phyloP scores from a whole-genome alignment of 1,140 invertebrate species.

The Cheumatopsyche charites region DNA sequence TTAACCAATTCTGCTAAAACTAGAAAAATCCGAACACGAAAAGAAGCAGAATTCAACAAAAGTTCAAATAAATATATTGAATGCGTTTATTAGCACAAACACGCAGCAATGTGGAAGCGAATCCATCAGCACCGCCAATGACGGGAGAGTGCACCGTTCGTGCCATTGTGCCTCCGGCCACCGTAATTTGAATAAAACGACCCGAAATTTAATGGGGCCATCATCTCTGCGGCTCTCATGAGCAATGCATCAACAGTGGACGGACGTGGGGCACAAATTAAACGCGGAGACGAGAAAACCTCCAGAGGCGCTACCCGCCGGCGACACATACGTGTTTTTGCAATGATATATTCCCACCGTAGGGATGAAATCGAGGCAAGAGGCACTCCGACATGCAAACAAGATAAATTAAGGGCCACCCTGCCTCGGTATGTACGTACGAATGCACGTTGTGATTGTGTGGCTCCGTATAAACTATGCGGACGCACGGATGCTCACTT shows the following conservation, averaged over 20 bases:
- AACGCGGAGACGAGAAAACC: neutral
- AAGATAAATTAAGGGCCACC: constrained; percentile 39
- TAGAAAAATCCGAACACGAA: too few relatives aligned
- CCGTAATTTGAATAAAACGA: neutral
- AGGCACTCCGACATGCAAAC: constrained; percentile 36
- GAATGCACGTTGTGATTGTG: neutral
- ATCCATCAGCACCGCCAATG: too few relatives aligned
- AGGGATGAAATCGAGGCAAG: neutral
- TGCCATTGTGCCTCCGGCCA: neutral
- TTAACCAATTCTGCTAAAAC: too few relatives aligned
- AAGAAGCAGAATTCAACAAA: too few relatives aligned
- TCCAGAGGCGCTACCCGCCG: neutral
- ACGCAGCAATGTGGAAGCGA: neutral
- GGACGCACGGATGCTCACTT: constrained; percentile 23
- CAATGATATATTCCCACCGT: neutral
- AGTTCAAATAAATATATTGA: too few relatives aligned
- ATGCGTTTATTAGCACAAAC: too few relatives aligned
- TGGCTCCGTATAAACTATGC: constrained; percentile 28
- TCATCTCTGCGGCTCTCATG: too few relatives aligned
- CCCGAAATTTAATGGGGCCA: neutral
- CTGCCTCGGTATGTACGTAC: neutral
- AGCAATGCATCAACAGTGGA: neutral
- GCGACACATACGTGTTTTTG: constrained; percentile 17
- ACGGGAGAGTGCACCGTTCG: too few relatives aligned
- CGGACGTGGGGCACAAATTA: neutral